These are phyloP conservation scores for Microctonus hyperodae DNA, from an alignment of 2,888 invertebrate species.

Conservation along the genomic window DNA sequence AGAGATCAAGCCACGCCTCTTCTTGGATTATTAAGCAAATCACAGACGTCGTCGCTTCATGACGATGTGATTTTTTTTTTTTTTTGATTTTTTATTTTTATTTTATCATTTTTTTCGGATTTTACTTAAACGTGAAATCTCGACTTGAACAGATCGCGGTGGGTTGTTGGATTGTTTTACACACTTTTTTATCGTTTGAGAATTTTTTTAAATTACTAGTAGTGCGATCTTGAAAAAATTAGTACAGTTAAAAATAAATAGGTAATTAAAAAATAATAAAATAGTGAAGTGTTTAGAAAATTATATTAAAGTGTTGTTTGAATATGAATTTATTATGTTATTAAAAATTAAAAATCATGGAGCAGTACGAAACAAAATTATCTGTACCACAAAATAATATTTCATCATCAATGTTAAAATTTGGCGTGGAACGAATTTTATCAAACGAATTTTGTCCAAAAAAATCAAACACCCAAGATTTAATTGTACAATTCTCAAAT, in stretches of 20 bases:
- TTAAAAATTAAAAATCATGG: slow-evolving; percentile 26
- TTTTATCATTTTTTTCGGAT: neutral
- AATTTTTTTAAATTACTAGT: neutral
- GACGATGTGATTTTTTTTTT: too few species aligned
- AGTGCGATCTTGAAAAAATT: too few species aligned
- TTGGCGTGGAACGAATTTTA: slow-evolving; percentile 76
- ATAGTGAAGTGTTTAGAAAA: neutral
- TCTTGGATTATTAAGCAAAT: slow-evolving; percentile 48
- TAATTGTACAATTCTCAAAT: neutral
- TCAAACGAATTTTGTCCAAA: slow-evolving; percentile 63
- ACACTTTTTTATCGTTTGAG: neutral
- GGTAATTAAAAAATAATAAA: neutral
- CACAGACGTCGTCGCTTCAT: slow-evolving; percentile 6
- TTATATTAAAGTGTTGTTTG: neutral
- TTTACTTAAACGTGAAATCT: neutral
- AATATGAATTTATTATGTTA: neutral
- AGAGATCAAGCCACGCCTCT: slow-evolving; percentile 50
- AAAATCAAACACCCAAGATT: slow-evolving; percentile 40
- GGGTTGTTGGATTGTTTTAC: neutral
- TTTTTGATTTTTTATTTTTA: neutral
- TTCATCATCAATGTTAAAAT: slow-evolving; percentile 63
- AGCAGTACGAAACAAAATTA: slow-evolving; percentile 29
- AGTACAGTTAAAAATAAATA: neutral
- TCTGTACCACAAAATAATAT: slow-evolving; percentile 5
- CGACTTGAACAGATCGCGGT: neutral